Conservation (phyloP, 2,797 vertebrate genomes). For the Alfaro cultratus region DNA sequence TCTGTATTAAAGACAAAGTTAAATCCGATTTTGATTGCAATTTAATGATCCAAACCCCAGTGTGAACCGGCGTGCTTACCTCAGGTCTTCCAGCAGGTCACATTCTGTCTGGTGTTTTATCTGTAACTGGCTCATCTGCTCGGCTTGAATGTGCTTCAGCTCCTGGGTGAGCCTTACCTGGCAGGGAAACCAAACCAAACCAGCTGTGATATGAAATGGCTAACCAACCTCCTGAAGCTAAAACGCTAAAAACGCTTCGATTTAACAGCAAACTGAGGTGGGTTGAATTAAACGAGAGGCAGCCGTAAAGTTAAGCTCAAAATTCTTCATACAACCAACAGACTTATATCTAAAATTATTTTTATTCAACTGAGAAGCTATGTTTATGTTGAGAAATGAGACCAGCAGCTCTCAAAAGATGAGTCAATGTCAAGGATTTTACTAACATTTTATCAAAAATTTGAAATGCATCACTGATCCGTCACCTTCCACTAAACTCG, state of each 20-base stretch:
- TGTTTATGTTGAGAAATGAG: neutral
- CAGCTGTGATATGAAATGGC: neutral
- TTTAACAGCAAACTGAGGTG: neutral
- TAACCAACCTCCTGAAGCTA: neutral
- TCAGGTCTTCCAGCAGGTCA: slow-evolving; percentile 96
- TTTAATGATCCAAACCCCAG: neutral
- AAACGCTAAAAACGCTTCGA: neutral
- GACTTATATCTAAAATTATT: neutral
- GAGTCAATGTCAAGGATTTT: neutral
- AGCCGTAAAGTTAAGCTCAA: neutral
- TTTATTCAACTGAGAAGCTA: neutral
- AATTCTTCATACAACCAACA: neutral
- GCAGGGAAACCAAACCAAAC: neutral
- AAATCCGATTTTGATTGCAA: neutral
- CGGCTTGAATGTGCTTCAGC: slow-evolving; percentile 92
- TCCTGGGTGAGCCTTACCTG: slow-evolving; percentile 98
- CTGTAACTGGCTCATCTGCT: slow-evolving; percentile 93
- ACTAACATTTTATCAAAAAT: neutral
- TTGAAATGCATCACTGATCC: no score
- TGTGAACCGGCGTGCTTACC: slow-evolving; percentile 79
- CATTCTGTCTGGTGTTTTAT: slow-evolving; percentile 96
- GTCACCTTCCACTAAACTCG: no score
- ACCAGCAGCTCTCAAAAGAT: neutral
- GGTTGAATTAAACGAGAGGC: neutral
- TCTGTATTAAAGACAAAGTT: neutral